Conservation (phyloP, 2,888 invertebrate genomes). For the Hermaeophaga mercurialis region DNA sequence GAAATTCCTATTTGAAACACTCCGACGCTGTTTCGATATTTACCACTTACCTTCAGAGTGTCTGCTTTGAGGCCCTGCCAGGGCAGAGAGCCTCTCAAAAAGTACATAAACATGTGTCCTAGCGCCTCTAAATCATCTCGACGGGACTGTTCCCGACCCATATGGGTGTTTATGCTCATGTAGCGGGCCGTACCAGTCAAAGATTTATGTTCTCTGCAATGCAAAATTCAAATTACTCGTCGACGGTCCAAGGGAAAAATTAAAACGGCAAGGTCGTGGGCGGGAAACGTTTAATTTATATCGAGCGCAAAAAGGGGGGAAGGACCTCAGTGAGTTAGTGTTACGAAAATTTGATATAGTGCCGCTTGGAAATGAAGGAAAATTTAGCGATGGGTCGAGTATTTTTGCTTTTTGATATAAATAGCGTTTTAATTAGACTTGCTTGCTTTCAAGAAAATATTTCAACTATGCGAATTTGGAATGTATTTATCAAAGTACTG, state of each 20-base stretch:
- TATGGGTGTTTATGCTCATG: slow-evolving; percentile 99
- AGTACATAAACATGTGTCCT: slow-evolving; percentile 99
- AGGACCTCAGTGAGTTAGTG: too few species aligned
- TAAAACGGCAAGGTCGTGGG: not conserved
- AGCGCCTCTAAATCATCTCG: slow-evolving; percentile 99
- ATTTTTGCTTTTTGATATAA: too few species aligned
- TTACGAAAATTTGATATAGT: too few species aligned
- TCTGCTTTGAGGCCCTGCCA: slow-evolving; percentile 99
- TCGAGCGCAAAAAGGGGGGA: too few species aligned
- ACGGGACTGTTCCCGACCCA: slow-evolving; percentile 99
- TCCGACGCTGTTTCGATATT: not conserved
- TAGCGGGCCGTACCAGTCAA: slow-evolving; percentile 99
- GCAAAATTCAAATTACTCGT: slow-evolving; percentile 15
- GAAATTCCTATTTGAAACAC: too few species aligned
- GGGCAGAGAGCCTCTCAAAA: slow-evolving; percentile 97
- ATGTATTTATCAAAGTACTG: too few species aligned
- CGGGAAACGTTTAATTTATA: not conserved
- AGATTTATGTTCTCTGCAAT: slow-evolving; percentile 96
- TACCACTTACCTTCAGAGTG: slow-evolving; percentile 74
- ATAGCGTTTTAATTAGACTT: too few species aligned
- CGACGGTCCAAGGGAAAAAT: slow-evolving; percentile 13
- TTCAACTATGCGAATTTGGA: too few species aligned
- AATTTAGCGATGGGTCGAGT: too few species aligned
- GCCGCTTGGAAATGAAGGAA: too few species aligned
- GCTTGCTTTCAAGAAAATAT: too few species aligned